Conservation (phyloP, 2,113 vertebrate genomes). For the Aptenodytes forsteri region DNA sequence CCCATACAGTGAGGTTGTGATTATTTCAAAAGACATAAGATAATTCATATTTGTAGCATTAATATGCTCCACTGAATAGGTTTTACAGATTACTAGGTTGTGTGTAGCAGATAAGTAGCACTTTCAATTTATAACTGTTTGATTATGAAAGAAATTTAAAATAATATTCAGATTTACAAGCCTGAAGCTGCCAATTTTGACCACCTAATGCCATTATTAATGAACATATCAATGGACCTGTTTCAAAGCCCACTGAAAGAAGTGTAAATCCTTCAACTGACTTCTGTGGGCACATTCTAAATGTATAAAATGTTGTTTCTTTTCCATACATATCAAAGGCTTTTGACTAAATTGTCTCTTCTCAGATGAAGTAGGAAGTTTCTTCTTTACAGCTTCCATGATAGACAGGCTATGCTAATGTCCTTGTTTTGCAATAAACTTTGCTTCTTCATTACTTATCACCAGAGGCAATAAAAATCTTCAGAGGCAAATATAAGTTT, state of each 20-base stretch:
- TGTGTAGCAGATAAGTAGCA: background rate
- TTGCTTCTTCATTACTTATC: conserved; percentile 71
- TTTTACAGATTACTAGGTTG: background rate
- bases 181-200: background rate
- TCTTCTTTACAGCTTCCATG: conserved; percentile 61
- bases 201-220: conserved; percentile 23
- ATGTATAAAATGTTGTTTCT: conserved; percentile 42
- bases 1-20: background rate
- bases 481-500: conserved; percentile 72
- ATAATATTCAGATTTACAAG: background rate
- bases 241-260: conserved; percentile 15
- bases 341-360: conserved; percentile 63
- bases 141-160: conserved; percentile 24
- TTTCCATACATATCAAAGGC: conserved; percentile 59
- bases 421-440: conserved; percentile 66
- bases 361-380: conserved; percentile 60
- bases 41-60: background rate
- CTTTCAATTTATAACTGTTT: conserved; percentile 5
- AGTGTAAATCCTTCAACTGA: background rate
- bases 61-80: background rate
- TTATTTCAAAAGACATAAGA: background rate
- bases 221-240: background rate
- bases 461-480: conserved; percentile 70
- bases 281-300: conserved; percentile 19
- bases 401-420: conserved; percentile 61